Evolutionary conservation across 2,888 invertebrate genomes (phyloP).

Genomic region (Vesta saturnalis): DNA sequence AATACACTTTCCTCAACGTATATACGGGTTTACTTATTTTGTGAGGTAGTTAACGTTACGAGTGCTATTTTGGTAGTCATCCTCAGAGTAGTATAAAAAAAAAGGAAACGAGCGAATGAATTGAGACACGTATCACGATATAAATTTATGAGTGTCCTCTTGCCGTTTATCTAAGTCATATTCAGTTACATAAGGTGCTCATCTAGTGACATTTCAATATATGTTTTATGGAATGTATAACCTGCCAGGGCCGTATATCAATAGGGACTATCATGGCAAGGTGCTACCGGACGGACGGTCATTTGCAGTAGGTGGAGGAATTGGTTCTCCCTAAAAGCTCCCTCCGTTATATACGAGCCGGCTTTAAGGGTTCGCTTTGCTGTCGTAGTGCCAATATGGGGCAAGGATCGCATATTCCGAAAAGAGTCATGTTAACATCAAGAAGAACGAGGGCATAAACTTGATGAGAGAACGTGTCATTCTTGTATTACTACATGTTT

Average conservation of each 20-base stretch:
- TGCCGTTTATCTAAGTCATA: slow-evolving; percentile 53
- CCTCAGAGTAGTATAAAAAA: neutral
- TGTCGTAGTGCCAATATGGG: slow-evolving; percentile 37
- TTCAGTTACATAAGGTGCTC: slow-evolving; percentile 55
- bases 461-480: slow-evolving; percentile 38
- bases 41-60: too few relatives aligned
- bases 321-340: slow-evolving; percentile 32
- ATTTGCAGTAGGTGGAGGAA: slow-evolving; percentile 41
- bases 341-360: slow-evolving; percentile 39
- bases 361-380: slow-evolving; percentile 37
- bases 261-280: slow-evolving; percentile 61
- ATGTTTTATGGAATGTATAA: slow-evolving; percentile 63
- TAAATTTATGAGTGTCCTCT: slow-evolving; percentile 47
- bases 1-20: slow-evolving; percentile 56
- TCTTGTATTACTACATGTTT: slow-evolving; percentile 35
- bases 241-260: slow-evolving; percentile 61
- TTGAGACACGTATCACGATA: slow-evolving; percentile 26
- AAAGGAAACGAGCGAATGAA: slow-evolving; percentile 11
- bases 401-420: slow-evolving; percentile 38
- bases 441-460: slow-evolving; percentile 36
- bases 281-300: slow-evolving; percentile 53
- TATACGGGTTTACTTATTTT: neutral
- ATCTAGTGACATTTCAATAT: slow-evolving; percentile 59
- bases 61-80: too few relatives aligned
- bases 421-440: slow-evolving; percentile 40